Conservation (phyloP, 1,140 invertebrate genomes). For the Pseudomyrmex gracilis region DNA sequence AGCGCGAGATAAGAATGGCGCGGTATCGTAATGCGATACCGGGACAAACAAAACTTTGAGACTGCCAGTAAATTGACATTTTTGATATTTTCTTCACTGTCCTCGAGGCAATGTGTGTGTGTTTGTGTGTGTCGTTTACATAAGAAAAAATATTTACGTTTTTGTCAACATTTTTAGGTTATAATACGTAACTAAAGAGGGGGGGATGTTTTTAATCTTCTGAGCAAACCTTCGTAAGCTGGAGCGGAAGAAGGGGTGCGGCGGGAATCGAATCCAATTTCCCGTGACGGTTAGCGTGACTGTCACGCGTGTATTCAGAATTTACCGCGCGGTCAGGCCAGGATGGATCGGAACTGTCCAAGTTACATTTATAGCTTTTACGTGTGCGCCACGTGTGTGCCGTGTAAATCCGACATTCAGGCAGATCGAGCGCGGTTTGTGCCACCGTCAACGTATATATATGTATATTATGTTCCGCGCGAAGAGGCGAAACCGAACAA, state of each 20-base stretch:
- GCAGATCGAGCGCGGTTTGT: not conserved
- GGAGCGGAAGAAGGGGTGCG: not conserved
- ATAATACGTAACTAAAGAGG: too few relatives aligned
- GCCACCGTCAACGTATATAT: constrained; percentile 10
- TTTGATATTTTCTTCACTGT: not conserved
- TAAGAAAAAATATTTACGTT: not conserved
- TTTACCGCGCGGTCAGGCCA: constrained; percentile 36
- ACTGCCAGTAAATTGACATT: not conserved
- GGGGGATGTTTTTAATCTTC: not conserved
- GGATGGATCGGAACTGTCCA: constrained; percentile 54
- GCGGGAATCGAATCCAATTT: constrained; percentile 69
- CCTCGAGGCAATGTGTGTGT: not conserved
- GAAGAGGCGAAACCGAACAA: not conserved
- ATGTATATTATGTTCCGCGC: not conserved
- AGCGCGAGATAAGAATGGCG: constrained; percentile 24
- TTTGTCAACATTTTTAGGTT: not conserved
- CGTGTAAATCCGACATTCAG: not conserved
- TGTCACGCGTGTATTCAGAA: constrained; percentile 47
- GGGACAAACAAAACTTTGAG: not conserved
- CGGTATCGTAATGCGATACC: not conserved
- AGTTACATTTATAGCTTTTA: constrained; percentile 61
- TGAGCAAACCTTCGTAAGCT: not conserved
- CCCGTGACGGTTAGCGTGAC: constrained; percentile 65
- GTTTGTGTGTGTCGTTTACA: not conserved
- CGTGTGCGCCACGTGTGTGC: constrained; percentile 25